Conservation (phyloP, 2,797 vertebrate species). For the Thaleichthys pacificus region DNA sequence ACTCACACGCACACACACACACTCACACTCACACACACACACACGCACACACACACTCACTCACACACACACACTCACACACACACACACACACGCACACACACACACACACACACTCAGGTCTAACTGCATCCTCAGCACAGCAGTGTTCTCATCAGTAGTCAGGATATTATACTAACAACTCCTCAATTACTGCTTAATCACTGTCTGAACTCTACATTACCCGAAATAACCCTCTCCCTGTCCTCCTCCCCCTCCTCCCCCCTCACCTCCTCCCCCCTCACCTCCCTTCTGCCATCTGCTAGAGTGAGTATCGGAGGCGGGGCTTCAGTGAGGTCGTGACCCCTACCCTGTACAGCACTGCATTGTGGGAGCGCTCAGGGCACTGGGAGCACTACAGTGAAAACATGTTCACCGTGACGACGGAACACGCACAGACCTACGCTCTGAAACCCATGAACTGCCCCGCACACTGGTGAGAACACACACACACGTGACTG, state of each 20-base stretch:
- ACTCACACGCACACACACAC: slow-evolving; percentile 11
- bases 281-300: slow-evolving; percentile 11
- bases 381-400: slow-evolving; percentile 96
- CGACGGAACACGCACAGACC: slow-evolving; percentile 65
- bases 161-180: slow-evolving; percentile 51
- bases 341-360: slow-evolving; percentile 88
- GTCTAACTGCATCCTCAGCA: slow-evolving; percentile 12
- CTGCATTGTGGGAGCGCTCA: slow-evolving; percentile 86
- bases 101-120: not conserved
- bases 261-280: not conserved
- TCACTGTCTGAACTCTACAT: slow-evolving; percentile 33
- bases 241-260: not conserved
- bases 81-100: slow-evolving; percentile 7
- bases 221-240: slow-evolving; percentile 21
- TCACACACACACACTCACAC: slow-evolving; percentile 5
- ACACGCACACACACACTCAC: slow-evolving; percentile 8
- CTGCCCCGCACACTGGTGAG: slow-evolving; percentile 93
- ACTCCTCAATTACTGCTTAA: slow-evolving; percentile 29
- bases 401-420: slow-evolving; percentile 88
- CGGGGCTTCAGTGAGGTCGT: slow-evolving; percentile 90
- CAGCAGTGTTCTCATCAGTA: slow-evolving; percentile 9
- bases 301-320: slow-evolving; percentile 82
- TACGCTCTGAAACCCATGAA: slow-evolving; percentile 96
- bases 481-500: slow-evolving; percentile 2
- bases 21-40: not conserved